Base-by-base conservation (phyloP, 2,888 invertebrate species). In the Macrophya alboannulata region DNA sequence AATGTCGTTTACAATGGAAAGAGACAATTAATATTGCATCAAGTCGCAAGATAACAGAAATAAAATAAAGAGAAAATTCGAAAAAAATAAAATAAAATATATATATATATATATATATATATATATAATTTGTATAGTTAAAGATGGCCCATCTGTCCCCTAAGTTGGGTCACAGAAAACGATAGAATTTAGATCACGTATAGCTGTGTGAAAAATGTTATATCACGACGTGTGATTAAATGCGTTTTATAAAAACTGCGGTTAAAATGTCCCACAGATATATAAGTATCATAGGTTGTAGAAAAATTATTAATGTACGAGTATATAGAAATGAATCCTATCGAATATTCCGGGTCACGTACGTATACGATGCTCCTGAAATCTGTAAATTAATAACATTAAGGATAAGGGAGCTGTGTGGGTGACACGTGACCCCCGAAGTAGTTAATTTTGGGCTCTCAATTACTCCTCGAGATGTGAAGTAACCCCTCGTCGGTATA, bases 341-440 rank as follows among this genome's bases (percentile, higher is more conserved):
- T 68, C 12, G 17, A 15, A 37, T 37, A 17, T 17, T 17, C 37
- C 68, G 17, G 37, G 17, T 15, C 6, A 68, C 68, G 68, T 62
- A 21, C 8, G 21, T 59, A 59, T 37, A 45, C 12, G 9, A n/a
- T n/a, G 21, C 10, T 25, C 25, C 72, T 45, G 72, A 74, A 55
- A 77, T 31, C 55, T 77, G 77, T 77, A 55, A 77, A 77, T 77
- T 77, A 55, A 51, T 55, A 55, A 77, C 15, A 77, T 77, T 77
- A 37, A 17, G 77, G 77, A 55, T 10, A 31, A 31, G 37, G 4
- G 55, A 9, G 55, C n/a, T n/a, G n/a, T 55, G 55, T 15, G 55
- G 9, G 55, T 55, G 77, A 77, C 77, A 74, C 74, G 45, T 21
- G 17, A 45, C 48, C 74, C 77, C 55, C 3, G 77, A 55, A 31